phyloP scores from a whole-genome alignment of 2,888 invertebrate genomes.

The Lucinisca nassula region DNA sequence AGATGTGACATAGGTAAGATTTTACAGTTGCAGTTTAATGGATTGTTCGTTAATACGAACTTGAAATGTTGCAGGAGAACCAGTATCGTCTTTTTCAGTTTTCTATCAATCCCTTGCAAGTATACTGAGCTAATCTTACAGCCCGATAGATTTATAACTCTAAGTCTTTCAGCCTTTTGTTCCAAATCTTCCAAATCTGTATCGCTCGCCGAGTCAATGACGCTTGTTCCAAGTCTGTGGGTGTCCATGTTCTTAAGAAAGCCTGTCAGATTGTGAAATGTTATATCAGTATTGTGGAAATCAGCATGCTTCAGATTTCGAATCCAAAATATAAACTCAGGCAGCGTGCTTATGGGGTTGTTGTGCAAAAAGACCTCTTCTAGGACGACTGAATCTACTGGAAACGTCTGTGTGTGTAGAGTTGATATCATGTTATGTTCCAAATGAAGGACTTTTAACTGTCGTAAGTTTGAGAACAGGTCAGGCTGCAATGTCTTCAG shows the following conservation, averaged over 20 bases:
- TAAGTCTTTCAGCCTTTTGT: slow-evolving; percentile 7
- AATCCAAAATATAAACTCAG: slow-evolving; percentile 46
- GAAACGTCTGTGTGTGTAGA: slow-evolving; percentile 16
- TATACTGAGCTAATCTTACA: neutral
- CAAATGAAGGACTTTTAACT: slow-evolving; percentile 10
- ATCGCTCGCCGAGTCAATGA: slow-evolving; percentile 40
- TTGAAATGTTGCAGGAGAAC: slow-evolving; percentile 60
- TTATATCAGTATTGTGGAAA: slow-evolving; percentile 31
- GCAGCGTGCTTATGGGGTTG: slow-evolving; percentile 30
- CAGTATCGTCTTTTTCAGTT: neutral
- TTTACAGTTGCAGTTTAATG: slow-evolving; percentile 56
- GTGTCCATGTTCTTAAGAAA: slow-evolving; percentile 27
- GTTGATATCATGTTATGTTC: slow-evolving; percentile 20
- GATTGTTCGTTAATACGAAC: slow-evolving; percentile 55
- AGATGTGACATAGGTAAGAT: slow-evolving; percentile 54
- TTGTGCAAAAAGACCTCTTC: slow-evolving; percentile 29
- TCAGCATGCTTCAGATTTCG: slow-evolving; percentile 22
- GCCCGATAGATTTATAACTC: slow-evolving; percentile 31
- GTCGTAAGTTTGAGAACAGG: slow-evolving; percentile 4
- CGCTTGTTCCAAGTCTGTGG: neutral
- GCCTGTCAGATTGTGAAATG: slow-evolving; percentile 26
- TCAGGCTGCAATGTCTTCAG: neutral
- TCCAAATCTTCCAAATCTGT: slow-evolving; percentile 22
- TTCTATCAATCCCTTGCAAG: neutral
- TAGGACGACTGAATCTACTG: slow-evolving; percentile 22